phyloP scores from a whole-genome alignment of 2,113 vertebrate species.

The Heloderma charlesbogerti region DNA sequence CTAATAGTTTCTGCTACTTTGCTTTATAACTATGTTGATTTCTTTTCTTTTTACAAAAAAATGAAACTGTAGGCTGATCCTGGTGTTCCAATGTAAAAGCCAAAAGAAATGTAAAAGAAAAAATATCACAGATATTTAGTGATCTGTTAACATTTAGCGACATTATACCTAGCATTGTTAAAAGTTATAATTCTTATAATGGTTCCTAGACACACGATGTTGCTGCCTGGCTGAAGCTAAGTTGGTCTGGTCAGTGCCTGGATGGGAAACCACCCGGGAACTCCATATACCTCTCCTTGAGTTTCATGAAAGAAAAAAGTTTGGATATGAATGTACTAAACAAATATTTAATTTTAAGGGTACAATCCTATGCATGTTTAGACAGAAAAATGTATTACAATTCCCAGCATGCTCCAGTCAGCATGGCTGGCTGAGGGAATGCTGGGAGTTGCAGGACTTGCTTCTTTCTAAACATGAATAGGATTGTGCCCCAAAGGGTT shows the following conservation, averaged over 20 bases:
- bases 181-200: background rate
- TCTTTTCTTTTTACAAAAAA: background rate
- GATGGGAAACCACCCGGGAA: background rate
- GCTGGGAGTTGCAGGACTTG: too few relatives aligned
- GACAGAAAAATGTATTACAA: too few relatives aligned
- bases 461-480: too few relatives aligned
- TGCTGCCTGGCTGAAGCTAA: background rate
- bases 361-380: too few relatives aligned
- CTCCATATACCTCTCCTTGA: background rate
- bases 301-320: background rate
- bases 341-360: background rate
- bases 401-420: too few relatives aligned
- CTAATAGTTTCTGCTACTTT: background rate
- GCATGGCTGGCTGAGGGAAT: too few relatives aligned
- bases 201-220: too few relatives aligned
- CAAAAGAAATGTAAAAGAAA: background rate
- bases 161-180: background rate
- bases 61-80: background rate
- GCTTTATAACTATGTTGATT: background rate
- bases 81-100: background rate
- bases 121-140: too few relatives aligned
- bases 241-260: background rate
- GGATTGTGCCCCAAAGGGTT: background rate
- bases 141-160: background rate
- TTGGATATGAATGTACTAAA: background rate